Percentiles rank a stretch among this genome's conserved stretches.
Evolutionary conservation across 2,888 invertebrate genomes (phyloP).

Genomic region (Pachycephus smyrnensis): DNA sequence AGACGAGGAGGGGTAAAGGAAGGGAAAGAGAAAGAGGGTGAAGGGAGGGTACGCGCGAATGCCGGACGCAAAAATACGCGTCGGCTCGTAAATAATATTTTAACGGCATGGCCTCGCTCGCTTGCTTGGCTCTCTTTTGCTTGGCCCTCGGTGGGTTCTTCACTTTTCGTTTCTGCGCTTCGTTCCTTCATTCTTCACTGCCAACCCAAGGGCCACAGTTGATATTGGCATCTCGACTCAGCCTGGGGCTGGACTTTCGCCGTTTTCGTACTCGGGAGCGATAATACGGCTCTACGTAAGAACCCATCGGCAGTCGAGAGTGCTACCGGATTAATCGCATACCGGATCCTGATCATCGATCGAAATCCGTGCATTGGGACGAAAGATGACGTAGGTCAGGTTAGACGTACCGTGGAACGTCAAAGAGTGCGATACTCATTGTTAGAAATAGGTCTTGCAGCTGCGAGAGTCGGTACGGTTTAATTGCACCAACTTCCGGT

Average conservation of each 20-base stretch:
- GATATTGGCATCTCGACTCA: background rate
- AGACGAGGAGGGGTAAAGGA: constrained; percentile 1
- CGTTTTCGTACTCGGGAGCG: background rate
- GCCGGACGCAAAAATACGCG: constrained; percentile 40
- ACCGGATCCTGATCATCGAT: background rate
- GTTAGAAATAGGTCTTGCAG: constrained; percentile 50
- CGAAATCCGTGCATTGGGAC: background rate
- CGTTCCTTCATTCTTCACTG: background rate
- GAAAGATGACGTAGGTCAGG: background rate
- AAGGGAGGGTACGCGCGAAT: constrained; percentile 12
- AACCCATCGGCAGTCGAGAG: background rate
- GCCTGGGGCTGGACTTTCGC: background rate
- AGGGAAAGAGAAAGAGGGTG: background rate
- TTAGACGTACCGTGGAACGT: background rate
- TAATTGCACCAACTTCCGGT: constrained; percentile 52
- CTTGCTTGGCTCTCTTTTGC: background rate
- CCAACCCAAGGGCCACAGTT: background rate
- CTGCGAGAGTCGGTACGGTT: constrained; percentile 39
- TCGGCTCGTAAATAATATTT: constrained; percentile 48
- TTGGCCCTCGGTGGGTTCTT: constrained; percentile 4
- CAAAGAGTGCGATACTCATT: background rate
- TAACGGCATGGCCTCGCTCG: constrained; percentile 31
- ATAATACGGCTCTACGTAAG: background rate
- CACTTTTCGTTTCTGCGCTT: background rate
- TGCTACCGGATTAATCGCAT: background rate